A percentile compares a stretch with the other conserved stretches of the same genome.
phyloP scores from a whole-genome alignment of 2,888 invertebrate species.

The Eutolmus rufibarbis region DNA sequence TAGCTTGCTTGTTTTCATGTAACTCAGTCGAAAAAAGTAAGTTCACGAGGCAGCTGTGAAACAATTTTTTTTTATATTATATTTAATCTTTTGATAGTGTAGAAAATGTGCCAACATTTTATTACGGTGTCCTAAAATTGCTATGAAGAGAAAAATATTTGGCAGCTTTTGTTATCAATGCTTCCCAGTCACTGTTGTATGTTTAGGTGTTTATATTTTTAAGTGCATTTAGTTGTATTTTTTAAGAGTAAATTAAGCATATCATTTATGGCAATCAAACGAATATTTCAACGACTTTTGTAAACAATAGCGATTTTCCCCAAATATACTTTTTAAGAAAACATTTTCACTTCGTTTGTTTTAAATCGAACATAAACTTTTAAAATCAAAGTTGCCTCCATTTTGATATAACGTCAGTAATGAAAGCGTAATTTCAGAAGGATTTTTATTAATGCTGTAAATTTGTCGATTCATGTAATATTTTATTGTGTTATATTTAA shows the following conservation, averaged over 20 bases:
- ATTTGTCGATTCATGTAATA: background rate
- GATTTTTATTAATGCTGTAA: background rate
- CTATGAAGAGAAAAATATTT: background rate
- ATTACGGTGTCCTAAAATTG: background rate
- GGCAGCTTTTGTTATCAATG: background rate
- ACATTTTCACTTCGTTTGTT: background rate
- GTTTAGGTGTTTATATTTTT: background rate
- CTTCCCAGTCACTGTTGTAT: background rate
- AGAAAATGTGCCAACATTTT: background rate
- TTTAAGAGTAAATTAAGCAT: background rate
- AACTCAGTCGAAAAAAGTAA: background rate
- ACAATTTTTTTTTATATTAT: background rate
- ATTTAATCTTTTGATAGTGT: background rate
- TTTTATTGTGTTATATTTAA: background rate
- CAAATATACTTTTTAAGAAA: background rate
- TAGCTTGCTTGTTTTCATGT: background rate
- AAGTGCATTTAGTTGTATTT: background rate
- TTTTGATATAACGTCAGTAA: background rate
- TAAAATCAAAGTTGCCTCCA: background rate
- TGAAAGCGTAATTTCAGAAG: background rate
- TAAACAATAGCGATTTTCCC: background rate
- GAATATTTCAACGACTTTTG: background rate
- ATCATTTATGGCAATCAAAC: background rate
- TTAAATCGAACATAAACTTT: background rate
- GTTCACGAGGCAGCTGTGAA: background rate